Base-by-base conservation (phyloP, 2,888 invertebrate genomes). In the Parasteatoda lunata region DNA sequence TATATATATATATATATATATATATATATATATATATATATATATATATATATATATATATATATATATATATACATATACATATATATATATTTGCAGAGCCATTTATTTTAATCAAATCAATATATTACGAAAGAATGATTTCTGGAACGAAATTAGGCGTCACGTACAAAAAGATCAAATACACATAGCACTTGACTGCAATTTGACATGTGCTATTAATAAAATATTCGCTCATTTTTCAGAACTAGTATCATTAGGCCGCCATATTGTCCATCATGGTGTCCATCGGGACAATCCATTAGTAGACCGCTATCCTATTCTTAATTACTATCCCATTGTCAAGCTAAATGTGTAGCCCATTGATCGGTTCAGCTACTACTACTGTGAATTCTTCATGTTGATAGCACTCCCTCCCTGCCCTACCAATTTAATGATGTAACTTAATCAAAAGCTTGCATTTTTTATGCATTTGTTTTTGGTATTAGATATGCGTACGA, bases 121-220 rank as follows among this genome's bases (percentile, higher is more conserved):
- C 83, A 83, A 83, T 83, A 83, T 83, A 77, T 83, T 71, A 49
- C 77, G 65, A 70, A 77, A 80, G 83, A 69, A 71, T 83, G 82
- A 76, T 72, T 54, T 13, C 13, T 54, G 8, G 9, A 54, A 51
- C 73, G 59, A 75, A 51, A 64, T 52, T 51, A n/a, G 68, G 73
- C 59, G 73, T 81, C 81, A 69, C 73, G 81, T 69, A 54, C 68
- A 54, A 48, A 66, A 77, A 51, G 84, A 77, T 84, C 84, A 77
- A 72, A 54, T 51, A 47, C 77, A 49, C 77, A 71, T 49, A 78
- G 70, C 75, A 75, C 85, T 85, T 85, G 79, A 85, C 85, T 85
- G 79, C 75, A 79, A 80, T 85, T 85, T 85, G 85, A 85, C 85
- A 85, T 85, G 72, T 79, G 79, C 85, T 85, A 85, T 85, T 85